Percentiles rank a stretch among this genome's conserved stretches.
Evolutionary conservation across 2,888 invertebrate genomes (phyloP).

Genomic region (Operophtera brumata): DNA sequence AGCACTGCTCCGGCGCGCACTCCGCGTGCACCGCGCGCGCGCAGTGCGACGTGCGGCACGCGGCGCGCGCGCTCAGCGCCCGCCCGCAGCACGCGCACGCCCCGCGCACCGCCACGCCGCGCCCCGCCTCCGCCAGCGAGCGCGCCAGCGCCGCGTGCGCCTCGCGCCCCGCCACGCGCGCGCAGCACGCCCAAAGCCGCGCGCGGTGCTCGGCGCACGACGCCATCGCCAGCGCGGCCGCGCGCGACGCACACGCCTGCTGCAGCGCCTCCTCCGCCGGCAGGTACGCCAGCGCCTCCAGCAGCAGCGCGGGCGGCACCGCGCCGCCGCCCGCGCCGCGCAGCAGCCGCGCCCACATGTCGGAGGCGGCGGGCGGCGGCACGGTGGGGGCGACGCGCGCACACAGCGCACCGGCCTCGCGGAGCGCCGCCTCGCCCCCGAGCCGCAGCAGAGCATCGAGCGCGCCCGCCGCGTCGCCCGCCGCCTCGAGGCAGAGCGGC

Average conservation of each 20-base stretch:
- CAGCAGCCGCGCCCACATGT: constrained; percentile 56
- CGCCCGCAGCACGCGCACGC: constrained; percentile 55
- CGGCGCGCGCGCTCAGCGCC: constrained; percentile 40
- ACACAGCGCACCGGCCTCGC: constrained; percentile 56
- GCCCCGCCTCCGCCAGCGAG: constrained; percentile 53
- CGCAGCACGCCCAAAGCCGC: constrained; percentile 44
- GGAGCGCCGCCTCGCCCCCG: constrained; percentile 32
- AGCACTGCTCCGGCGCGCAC: constrained; percentile 50
- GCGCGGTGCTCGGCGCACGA: constrained; percentile 42
- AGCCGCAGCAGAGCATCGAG: constrained; percentile 56
- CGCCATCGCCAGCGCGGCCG: constrained; percentile 47
- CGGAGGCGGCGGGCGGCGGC: constrained; percentile 47
- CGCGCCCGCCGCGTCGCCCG: constrained; percentile 64
- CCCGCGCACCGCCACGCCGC: constrained; percentile 58
- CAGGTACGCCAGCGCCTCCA: constrained; percentile 60
- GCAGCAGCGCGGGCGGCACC: constrained; percentile 49
- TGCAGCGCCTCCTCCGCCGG: constrained; percentile 53
- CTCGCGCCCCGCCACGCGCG: constrained; percentile 48
- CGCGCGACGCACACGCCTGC: constrained; percentile 46
- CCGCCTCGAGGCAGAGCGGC: constrained; percentile 65
- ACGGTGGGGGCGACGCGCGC: constrained; percentile 52
- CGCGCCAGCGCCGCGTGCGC: constrained; percentile 56
- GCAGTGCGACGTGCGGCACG: constrained; percentile 60
- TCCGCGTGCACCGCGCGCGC: constrained; percentile 59
- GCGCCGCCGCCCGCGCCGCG: constrained; percentile 41